phyloP scores from a whole-genome alignment of 2,113 vertebrate genomes.

The Hucho hucho region DNA sequence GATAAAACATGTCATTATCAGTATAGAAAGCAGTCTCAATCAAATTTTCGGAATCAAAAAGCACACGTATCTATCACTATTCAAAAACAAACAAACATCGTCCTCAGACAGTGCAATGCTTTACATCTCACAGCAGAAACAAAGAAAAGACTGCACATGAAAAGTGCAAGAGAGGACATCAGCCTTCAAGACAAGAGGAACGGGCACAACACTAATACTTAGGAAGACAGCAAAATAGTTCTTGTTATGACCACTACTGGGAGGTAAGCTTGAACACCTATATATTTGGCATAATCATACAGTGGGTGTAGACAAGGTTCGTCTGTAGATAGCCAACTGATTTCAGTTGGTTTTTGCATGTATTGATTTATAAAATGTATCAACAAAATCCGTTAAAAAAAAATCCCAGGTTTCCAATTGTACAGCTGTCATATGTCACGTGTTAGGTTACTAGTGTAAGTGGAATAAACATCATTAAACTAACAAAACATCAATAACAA shows the following conservation, averaged over 20 bases:
- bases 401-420: not conserved
- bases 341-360: slow-evolving; percentile 6
- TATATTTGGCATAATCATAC: slow-evolving; percentile 19
- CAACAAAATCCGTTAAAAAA: not conserved
- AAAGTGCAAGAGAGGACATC: slow-evolving; percentile 19
- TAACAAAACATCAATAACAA: not conserved
- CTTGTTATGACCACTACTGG: slow-evolving; percentile 8
- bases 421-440: not conserved
- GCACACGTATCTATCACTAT: not conserved
- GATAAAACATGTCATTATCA: not conserved
- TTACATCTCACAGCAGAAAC: not conserved
- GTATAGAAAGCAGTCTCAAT: not conserved
- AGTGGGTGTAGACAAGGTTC: slow-evolving; percentile 17
- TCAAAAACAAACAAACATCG: not conserved
- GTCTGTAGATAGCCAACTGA: slow-evolving; percentile 14
- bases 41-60: not conserved
- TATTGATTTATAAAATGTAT: not conserved
- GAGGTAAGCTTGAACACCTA: slow-evolving; percentile 8
- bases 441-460: not conserved
- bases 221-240: not conserved
- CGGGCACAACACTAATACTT: not conserved
- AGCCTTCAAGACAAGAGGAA: slow-evolving; percentile 54
- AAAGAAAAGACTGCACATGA: not conserved
- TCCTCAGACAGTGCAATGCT: slow-evolving; percentile 1
- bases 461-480: not conserved